Conservation (phyloP, 2,113 vertebrate species). For the Sphaerodactylus townsendi region DNA sequence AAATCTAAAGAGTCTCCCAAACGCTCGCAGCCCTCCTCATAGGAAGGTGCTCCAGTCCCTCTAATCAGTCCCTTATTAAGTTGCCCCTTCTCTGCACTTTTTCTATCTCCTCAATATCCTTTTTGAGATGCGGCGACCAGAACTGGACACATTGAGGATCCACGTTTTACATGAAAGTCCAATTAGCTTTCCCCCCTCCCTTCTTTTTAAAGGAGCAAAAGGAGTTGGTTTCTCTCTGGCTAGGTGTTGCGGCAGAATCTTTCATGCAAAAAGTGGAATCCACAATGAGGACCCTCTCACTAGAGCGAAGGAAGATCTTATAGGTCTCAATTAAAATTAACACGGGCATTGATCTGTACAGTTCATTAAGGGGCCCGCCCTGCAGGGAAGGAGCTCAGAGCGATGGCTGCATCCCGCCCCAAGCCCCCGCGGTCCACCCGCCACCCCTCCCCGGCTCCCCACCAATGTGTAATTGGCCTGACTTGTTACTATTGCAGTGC, state of each 20-base stretch:
- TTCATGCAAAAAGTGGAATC: constrained; percentile 88
- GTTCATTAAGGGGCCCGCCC: constrained; percentile 79
- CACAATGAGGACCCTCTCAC: constrained; percentile 80
- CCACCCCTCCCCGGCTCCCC: constrained; percentile 56
- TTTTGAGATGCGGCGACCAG: too few relatives aligned
- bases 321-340: constrained; percentile 85
- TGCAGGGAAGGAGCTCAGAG: constrained; percentile 58
- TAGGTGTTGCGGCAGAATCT: constrained; percentile 79
- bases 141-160: too few relatives aligned
- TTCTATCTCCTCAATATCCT: too few relatives aligned
- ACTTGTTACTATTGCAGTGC: constrained; percentile 76
- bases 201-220: constrained; percentile 36
- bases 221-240: constrained; percentile 73
- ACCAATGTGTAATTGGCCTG: constrained; percentile 81
- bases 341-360: constrained; percentile 80
- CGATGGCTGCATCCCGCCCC: constrained; percentile 34
- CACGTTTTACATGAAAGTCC: too few relatives aligned
- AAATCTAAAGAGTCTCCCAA: too few relatives aligned
- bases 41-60: too few relatives aligned
- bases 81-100: too few relatives aligned
- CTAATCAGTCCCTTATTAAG: too few relatives aligned
- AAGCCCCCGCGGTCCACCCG: constrained; percentile 34
- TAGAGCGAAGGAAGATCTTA: constrained; percentile 73
- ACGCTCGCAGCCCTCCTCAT: too few relatives aligned
- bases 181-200: not conserved